phyloP scores from a whole-genome alignment of 2,797 vertebrate species.

The Melanotaenia parkinsoni region DNA sequence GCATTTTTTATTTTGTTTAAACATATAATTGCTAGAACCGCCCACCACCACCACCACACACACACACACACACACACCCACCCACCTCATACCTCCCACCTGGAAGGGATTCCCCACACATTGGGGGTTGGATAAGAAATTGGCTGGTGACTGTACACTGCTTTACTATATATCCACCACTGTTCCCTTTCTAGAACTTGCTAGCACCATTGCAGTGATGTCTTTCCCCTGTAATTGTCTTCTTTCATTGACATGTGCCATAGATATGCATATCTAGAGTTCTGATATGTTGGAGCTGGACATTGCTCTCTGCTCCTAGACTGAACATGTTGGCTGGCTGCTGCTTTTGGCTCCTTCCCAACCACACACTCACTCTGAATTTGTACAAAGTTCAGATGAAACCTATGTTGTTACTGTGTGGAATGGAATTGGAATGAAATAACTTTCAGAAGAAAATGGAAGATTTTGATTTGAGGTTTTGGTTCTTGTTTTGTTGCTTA shows the following conservation, averaged over 20 bases:
- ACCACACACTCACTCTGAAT: conserved; percentile 25
- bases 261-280: conserved; percentile 58
- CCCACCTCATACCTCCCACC: too few species aligned
- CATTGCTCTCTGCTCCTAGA: conserved; percentile 75
- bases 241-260: conserved; percentile 25
- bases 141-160: neutral
- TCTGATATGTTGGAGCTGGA: conserved; percentile 79
- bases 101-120: neutral
- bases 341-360: conserved; percentile 37
- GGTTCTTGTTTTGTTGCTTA: neutral
- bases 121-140: neutral
- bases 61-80: too few species aligned
- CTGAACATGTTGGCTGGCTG: conserved; percentile 45
- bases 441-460: neutral
- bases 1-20: neutral
- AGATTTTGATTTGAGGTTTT: conserved; percentile 13
- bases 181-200: neutral
- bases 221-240: neutral
- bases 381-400: conserved; percentile 65
- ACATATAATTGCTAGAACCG: neutral
- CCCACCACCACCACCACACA: too few species aligned
- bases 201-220: neutral
- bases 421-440: neutral
- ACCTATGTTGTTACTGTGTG: conserved; percentile 3
- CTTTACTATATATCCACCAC: neutral